Evolutionary conservation across 2,113 vertebrate species (phyloP).

Genomic region (Sylvicapra grimmia): DNA sequence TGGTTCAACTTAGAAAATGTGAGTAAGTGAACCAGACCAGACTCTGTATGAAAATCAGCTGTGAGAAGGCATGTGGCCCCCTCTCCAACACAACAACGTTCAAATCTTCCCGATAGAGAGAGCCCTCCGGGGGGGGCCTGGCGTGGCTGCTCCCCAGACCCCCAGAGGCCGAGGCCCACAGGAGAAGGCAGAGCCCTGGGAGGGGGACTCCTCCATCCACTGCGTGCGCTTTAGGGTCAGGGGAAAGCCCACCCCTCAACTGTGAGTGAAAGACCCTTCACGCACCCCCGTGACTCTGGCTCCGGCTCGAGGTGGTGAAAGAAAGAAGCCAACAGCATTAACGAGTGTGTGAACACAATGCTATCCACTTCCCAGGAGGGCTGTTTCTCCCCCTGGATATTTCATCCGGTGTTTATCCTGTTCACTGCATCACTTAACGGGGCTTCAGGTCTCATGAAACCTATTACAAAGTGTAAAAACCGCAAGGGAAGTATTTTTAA

Average conservation of each 20-base stretch:
- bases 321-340: background rate
- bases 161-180: background rate
- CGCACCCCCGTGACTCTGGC: fast-evolving
- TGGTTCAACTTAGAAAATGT: background rate
- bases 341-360: background rate
- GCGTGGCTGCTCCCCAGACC: fast-evolving
- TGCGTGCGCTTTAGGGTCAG: background rate
- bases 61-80: background rate
- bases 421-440: fast-evolving
- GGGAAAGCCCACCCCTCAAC: background rate
- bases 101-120: background rate
- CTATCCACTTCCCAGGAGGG: background rate
- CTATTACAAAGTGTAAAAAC: background rate
- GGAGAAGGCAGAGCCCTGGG: fast-evolving
- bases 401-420: fast-evolving
- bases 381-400: fast-evolving
- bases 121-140: fast-evolving
- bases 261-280: background rate
- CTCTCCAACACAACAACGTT: fast-evolving
- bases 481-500: background rate
- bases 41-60: background rate
- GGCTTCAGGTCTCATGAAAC: background rate
- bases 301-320: background rate
- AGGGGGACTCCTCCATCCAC: fast-evolving
- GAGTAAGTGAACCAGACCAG: fast-evolving